A percentile compares a stretch with the other conserved stretches of the same genome.
phyloP scores from a whole-genome alignment of 2,113 vertebrate species.

The Zingel zingel region DNA sequence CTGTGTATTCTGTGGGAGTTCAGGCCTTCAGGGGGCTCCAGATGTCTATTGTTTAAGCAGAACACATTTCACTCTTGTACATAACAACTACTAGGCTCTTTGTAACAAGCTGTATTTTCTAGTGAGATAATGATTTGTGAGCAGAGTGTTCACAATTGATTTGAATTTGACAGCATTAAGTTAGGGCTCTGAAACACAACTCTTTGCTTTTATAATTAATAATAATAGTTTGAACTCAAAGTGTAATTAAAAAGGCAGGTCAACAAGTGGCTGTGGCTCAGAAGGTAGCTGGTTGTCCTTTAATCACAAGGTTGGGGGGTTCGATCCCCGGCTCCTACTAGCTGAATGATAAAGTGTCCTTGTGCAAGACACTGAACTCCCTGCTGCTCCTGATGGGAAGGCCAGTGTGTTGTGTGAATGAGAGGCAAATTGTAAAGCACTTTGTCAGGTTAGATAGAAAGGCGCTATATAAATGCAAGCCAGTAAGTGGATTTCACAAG shows the following conservation, averaged over 20 bases:
- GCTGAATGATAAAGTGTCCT: no score
- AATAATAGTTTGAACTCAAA: background rate
- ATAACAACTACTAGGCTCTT: background rate
- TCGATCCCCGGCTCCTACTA: no score
- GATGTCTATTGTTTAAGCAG: slow-evolving; percentile 2
- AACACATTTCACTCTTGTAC: slow-evolving; percentile 10
- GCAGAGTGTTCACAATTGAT: background rate
- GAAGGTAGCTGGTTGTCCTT: no score
- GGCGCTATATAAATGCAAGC: no score
- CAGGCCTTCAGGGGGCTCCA: slow-evolving; percentile 23
- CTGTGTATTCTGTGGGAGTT: slow-evolving; percentile 29
- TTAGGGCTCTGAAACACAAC: background rate
- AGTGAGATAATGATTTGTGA: slow-evolving; percentile 26
- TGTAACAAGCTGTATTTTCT: slow-evolving; percentile 15
- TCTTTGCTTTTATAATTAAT: background rate
- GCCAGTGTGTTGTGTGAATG: no score
- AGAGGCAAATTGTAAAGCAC: no score
- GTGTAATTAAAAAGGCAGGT: no score
- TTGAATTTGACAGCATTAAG: background rate
- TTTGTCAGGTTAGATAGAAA: no score
- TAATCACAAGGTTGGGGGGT: no score
- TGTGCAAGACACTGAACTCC: no score
- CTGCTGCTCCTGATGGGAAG: no score
- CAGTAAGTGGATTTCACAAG: background rate
- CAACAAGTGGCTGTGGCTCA: no score